Conservation (phyloP, 2,888 invertebrate genomes). For the Drosophila kuntzei region DNA sequence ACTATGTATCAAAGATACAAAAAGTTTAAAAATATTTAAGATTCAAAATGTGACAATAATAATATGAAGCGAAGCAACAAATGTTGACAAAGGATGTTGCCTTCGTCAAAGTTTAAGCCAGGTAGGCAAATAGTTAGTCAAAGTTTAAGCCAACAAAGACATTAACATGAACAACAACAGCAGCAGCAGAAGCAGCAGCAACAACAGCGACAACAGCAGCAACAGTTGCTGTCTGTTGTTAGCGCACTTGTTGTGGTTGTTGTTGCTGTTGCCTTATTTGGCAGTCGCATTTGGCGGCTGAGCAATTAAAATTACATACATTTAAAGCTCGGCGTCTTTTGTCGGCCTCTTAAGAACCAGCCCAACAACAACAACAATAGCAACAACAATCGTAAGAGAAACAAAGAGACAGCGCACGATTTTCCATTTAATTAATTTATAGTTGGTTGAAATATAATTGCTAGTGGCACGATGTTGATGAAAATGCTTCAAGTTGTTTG, state of each 20-base stretch:
- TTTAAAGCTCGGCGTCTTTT: slow-evolving; percentile 74
- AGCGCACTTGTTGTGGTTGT: slow-evolving; percentile 42
- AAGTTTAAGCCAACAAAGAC: slow-evolving; percentile 34
- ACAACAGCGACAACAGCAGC: slow-evolving; percentile 5
- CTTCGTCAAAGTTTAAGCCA: background rate
- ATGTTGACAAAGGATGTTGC: slow-evolving; percentile 31
- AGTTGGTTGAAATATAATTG: slow-evolving; percentile 69
- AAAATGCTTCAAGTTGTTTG: slow-evolving; percentile 63
- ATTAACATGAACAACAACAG: slow-evolving; percentile 33
- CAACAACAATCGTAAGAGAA: slow-evolving; percentile 12
- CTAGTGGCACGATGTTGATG: slow-evolving; percentile 71
- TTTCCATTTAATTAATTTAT: slow-evolving; percentile 81
- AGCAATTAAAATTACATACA: slow-evolving; percentile 79
- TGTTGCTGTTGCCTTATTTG: slow-evolving; percentile 63
- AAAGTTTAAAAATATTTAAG: slow-evolving; percentile 29
- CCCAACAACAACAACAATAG: slow-evolving; percentile 13
- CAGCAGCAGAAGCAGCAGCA: slow-evolving; percentile 7
- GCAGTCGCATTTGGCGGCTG: slow-evolving; percentile 63
- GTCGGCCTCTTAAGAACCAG: slow-evolving; percentile 65
- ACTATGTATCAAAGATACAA: background rate
- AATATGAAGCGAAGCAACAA: slow-evolving; percentile 15
- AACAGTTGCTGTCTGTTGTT: slow-evolving; percentile 36
- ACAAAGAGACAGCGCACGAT: slow-evolving; percentile 68
- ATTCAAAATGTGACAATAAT: slow-evolving; percentile 14
- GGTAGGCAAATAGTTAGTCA: slow-evolving; percentile 10